phyloP scores from a whole-genome alignment of 2,113 vertebrate species.

The Dicentrarchus labrax region DNA sequence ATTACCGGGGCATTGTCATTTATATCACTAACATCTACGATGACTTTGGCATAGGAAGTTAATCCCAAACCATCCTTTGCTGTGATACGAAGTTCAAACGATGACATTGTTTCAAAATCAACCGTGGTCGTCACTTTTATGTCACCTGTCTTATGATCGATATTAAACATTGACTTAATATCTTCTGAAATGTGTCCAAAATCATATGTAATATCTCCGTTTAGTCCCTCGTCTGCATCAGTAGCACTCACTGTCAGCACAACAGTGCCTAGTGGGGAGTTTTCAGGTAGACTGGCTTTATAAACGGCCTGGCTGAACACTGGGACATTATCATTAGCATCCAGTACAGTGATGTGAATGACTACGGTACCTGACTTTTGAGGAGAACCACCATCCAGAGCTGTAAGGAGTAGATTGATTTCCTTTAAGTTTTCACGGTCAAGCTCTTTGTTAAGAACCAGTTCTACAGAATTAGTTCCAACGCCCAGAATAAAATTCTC shows the following conservation, averaged over 20 bases:
- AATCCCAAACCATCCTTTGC: too few relatives aligned
- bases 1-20: too few relatives aligned
- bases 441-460: constrained; percentile 7
- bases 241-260: constrained; percentile 80
- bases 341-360: constrained; percentile 72
- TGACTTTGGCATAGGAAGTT: too few relatives aligned
- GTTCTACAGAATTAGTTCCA: constrained; percentile 26
- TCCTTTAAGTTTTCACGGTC: constrained; percentile 57
- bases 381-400: constrained; percentile 72
- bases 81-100: too few relatives aligned
- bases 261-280: constrained; percentile 69
- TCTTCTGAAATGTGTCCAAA: too few relatives aligned
- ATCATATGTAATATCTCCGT: too few relatives aligned
- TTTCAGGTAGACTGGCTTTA: constrained; percentile 74
- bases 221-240: constrained; percentile 80
- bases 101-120: too few relatives aligned
- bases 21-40: too few relatives aligned
- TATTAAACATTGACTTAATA: too few relatives aligned
- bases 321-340: constrained; percentile 81
- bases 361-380: constrained; percentile 69
- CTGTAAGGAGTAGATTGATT: constrained; percentile 52
- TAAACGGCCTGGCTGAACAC: constrained; percentile 71
- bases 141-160: too few relatives aligned
- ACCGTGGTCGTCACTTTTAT: too few relatives aligned
- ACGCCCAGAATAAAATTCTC: constrained; percentile 65